Percentiles rank a stretch among this genome's conserved stretches.
Evolutionary conservation across 1,140 invertebrate species (phyloP).

Genomic region (silkworm (Bombyx mori)): ASM3026992v2 NC_085117.1:14521001-14521500

Average conservation of each 20-base stretch:
- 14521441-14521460: too few relatives aligned
- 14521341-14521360: too few relatives aligned
- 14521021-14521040: slow-evolving; percentile 62
- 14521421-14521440: too few relatives aligned
- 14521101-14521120: slow-evolving; percentile 52
- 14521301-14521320: too few relatives aligned
- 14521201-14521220: slow-evolving; percentile 44
- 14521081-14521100: slow-evolving; percentile 64
- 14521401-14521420: too few relatives aligned
- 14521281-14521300: too few relatives aligned
- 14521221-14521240: slow-evolving; percentile 26
- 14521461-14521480: too few relatives aligned
- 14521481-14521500: too few relatives aligned
- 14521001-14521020: slow-evolving; percentile 41
- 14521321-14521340: too few relatives aligned
- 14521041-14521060: slow-evolving; percentile 42
- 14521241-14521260: slow-evolving; percentile 11
- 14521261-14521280: too few relatives aligned
- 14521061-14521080: slow-evolving; percentile 57
- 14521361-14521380: too few relatives aligned
- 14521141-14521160: slow-evolving; percentile 66
- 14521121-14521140: slow-evolving; percentile 62
- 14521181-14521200: slow-evolving; percentile 61
- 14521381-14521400: too few relatives aligned
- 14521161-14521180: slow-evolving; percentile 69